Base-by-base conservation (phyloP, 35 echinoderm and acorn worm species). In the Hemicentrotus pulcherrimus region DNA sequence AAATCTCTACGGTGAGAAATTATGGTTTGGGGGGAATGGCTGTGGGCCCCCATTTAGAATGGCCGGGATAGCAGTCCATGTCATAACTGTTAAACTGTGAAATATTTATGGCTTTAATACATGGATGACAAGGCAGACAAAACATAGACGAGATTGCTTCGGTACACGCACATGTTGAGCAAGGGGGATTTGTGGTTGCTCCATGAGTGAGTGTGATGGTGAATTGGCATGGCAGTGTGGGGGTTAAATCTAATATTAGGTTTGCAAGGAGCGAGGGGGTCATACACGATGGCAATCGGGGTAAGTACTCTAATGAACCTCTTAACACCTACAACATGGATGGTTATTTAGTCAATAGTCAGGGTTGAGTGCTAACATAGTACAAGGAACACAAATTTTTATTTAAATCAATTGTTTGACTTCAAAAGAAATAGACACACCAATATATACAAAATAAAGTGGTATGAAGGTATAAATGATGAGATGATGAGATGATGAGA, bases 41-140 rank as follows among this genome's bases (percentile, higher is more conserved):
- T 78, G 19, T 45, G 88, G 88, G 32, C 88, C 32, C 32, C 88
- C 88, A 45, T 90, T 90, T 90, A 90, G 88, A 33, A 47, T 90
- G 88, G 32, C 88, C 45, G 46, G 88, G 32, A 90, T 90, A 45
- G 88, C 88, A 4, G 46, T 13, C 18, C 88, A 90, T 90, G 88
- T 90, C 88, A 90, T 90, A 90, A 90, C 88, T 90, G 88, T 90
- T 90, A 90, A 90, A 90, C 88, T 47, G 32, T 90, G 88, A 90
- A 45, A 90, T 33, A 90, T 90, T 90, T 90, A 90, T 47, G 88
- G 46, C 88, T 90, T 47, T 33, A 90, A 90, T 33, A 47, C 88
- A 41, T 90, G 88, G 88, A 32, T 78, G 65, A 78, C 65, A 78
- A n/a, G 65, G 88, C 46, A 47, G 88, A 90, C 88, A 41, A 45